These are phyloP conservation scores for Helogale parvula DNA, from an alignment of 2,113 vertebrate species.

Conservation along the genomic window DNA sequence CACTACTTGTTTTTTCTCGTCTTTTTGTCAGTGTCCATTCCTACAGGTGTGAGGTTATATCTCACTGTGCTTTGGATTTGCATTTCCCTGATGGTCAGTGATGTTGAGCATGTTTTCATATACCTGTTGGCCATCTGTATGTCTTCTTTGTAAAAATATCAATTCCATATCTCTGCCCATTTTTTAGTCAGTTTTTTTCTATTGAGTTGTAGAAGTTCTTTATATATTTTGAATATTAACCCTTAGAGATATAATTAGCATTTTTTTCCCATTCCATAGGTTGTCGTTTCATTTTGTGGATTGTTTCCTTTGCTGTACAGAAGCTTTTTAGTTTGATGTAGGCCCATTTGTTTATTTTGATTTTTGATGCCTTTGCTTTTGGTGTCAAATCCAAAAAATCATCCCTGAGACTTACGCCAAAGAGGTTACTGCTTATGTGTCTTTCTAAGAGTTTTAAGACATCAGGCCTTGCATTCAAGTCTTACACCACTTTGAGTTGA, in stretches of 20 bases:
- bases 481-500: not conserved
- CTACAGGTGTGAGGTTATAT: not conserved
- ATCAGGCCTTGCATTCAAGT: not conserved
- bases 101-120: not conserved
- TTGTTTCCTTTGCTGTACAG: not conserved
- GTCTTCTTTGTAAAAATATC: not conserved
- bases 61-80: not conserved
- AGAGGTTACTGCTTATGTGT: not conserved
- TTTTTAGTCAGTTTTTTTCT: not conserved
- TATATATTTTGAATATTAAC: not conserved
- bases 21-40: not conserved
- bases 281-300: not conserved
- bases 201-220: not conserved
- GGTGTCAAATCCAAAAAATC: not conserved
- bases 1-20: not conserved
- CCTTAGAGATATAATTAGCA: not conserved
- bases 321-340: not conserved
- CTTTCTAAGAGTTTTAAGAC: not conserved
- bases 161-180: not conserved
- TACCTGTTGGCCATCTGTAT: not conserved
- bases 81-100: not conserved
- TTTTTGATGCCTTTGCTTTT: not conserved
- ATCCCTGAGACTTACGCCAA: not conserved
- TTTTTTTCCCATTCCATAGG: not conserved
- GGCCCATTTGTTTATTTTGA: not conserved